Percentiles rank a stretch among this genome's conserved stretches.
phyloP scores from a whole-genome alignment of 2,113 vertebrate genomes.

The Albula glossodonta region DNA sequence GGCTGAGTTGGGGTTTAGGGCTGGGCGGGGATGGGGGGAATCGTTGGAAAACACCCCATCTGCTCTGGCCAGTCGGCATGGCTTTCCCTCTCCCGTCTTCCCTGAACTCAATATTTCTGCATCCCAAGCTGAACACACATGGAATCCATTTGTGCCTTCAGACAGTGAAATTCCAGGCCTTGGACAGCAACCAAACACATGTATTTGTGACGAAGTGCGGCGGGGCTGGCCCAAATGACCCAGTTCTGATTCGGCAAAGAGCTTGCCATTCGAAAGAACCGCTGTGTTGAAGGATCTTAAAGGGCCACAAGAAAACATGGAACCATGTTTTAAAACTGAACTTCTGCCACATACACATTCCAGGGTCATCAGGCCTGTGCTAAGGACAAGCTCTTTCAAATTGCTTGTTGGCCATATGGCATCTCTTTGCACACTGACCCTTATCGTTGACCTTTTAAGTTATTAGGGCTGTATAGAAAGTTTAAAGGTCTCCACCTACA shows the following conservation, averaged over 20 bases:
- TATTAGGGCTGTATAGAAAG: constrained; percentile 35
- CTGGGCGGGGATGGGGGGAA: constrained; percentile 36
- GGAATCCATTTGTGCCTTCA: constrained; percentile 66
- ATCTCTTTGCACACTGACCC: constrained; percentile 32
- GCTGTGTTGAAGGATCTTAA: constrained; percentile 27
- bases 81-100: constrained; percentile 48
- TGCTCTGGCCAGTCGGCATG: constrained; percentile 56
- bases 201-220: constrained; percentile 53
- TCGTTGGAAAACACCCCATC: constrained; percentile 64
- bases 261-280: constrained; percentile 29
- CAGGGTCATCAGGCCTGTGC: not conserved
- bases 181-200: constrained; percentile 67
- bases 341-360: constrained; percentile 1
- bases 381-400: not conserved
- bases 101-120: constrained; percentile 59
- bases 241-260: constrained; percentile 12
- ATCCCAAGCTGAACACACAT: constrained; percentile 64
- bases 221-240: constrained; percentile 29
- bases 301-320: constrained; percentile 5
- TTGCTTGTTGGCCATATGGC: constrained; percentile 34
- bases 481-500: constrained; percentile 35
- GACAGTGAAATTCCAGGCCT: constrained; percentile 62
- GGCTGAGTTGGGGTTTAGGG: not conserved
- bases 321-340: constrained; percentile 16
- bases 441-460: constrained; percentile 39